Conservation (phyloP, 2,888 invertebrate species). For the Polia nebulosa region DNA sequence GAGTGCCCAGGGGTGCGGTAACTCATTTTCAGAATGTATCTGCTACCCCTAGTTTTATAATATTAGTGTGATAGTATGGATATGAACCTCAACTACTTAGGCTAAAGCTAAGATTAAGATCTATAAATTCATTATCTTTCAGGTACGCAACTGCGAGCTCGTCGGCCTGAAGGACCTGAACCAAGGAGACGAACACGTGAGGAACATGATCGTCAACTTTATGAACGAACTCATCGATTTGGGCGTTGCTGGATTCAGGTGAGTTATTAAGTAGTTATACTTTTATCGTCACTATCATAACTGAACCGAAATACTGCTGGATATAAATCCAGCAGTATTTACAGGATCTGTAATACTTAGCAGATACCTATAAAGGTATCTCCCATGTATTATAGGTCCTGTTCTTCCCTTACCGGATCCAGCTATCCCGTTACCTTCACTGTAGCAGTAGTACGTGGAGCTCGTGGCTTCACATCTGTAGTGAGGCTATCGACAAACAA, state of each 20-base stretch:
- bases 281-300: background rate
- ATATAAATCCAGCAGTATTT: too few relatives aligned
- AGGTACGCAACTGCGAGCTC: conserved; percentile 94
- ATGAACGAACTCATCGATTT: conserved; percentile 92
- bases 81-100: background rate
- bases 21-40: too few relatives aligned
- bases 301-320: too few relatives aligned
- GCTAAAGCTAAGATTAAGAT: background rate
- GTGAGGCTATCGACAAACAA: too few relatives aligned
- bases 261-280: conserved; percentile 25
- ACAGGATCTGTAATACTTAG: too few relatives aligned
- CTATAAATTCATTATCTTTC: background rate
- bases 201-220: conserved; percentile 92
- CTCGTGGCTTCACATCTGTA: too few relatives aligned
- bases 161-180: conserved; percentile 95
- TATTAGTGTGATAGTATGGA: background rate
- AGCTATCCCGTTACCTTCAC: too few relatives aligned
- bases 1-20: too few relatives aligned
- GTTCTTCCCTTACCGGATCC: too few relatives aligned
- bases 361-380: too few relatives aligned
- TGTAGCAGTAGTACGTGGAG: too few relatives aligned
- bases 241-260: conserved; percentile 95
- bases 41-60: background rate
- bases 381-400: too few relatives aligned
- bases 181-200: conserved; percentile 92